A percentile compares a stretch with the other conserved stretches of the same genome.
Conservation (phyloP, 2,113 vertebrate species). For the Oncorhynchus tshawytscha region DNA sequence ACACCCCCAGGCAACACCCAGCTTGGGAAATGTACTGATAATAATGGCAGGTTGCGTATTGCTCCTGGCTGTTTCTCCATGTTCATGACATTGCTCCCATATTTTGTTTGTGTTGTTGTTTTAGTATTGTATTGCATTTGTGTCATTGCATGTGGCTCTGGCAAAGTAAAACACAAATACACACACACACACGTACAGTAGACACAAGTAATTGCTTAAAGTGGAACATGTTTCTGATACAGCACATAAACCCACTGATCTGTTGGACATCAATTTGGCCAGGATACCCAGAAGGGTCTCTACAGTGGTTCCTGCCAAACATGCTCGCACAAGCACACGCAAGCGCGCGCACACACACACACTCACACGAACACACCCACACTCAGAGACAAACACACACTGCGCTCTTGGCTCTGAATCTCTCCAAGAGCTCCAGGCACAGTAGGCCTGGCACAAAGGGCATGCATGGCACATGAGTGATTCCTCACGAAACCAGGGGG, state of each 20-base stretch:
- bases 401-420: not conserved
- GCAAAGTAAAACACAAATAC: not conserved
- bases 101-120: too few relatives aligned
- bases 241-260: constrained; percentile 19
- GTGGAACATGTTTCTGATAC: constrained; percentile 24
- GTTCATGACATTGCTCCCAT: too few relatives aligned
- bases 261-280: constrained; percentile 14
- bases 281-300: constrained; percentile 26
- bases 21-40: not conserved
- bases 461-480: not conserved
- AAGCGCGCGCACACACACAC: not conserved
- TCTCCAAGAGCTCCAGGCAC: not conserved
- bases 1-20: not conserved
- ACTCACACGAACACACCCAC: not conserved
- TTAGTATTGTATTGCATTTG: too few relatives aligned
- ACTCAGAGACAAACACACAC: not conserved
- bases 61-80: too few relatives aligned
- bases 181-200: constrained; percentile 1
- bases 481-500: too few relatives aligned
- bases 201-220: constrained; percentile 4
- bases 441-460: not conserved
- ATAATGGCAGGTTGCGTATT: not conserved
- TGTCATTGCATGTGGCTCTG: not conserved
- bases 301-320: constrained; percentile 9
- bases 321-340: not conserved